Conservation (phyloP, 2,797 vertebrate species). For the Darevskia mixta region DNA sequence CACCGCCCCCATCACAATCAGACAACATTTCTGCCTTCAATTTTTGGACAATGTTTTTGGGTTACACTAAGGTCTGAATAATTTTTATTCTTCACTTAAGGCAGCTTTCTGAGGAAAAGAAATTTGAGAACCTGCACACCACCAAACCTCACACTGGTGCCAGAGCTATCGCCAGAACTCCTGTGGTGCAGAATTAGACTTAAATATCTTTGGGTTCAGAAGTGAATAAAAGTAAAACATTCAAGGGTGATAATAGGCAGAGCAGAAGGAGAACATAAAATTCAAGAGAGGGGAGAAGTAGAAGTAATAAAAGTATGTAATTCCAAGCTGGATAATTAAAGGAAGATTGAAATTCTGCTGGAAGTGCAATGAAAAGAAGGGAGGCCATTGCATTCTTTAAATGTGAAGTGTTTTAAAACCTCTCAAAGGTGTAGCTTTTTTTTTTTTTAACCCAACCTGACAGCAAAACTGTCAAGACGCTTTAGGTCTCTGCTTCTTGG, state of each 20-base stretch:
- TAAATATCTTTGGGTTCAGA: slow-evolving; percentile 34
- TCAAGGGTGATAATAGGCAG: slow-evolving; percentile 3
- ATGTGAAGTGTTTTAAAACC: slow-evolving; percentile 60
- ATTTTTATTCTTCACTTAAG: not conserved
- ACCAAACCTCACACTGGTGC: no score
- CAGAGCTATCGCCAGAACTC: not conserved
- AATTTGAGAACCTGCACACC: not conserved
- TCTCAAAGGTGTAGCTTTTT: slow-evolving; percentile 39
- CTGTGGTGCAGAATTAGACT: not conserved
- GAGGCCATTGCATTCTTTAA: slow-evolving; percentile 21
- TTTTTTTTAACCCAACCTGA: not conserved
- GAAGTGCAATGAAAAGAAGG: slow-evolving; percentile 38
- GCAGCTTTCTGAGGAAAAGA: not conserved
- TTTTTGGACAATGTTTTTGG: not conserved
- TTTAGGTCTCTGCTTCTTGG: slow-evolving; percentile 47
- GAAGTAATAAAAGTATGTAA: slow-evolving; percentile 53
- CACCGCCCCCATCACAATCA: no score
- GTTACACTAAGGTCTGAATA: not conserved
- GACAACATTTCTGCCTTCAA: not conserved
- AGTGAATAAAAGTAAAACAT: slow-evolving; percentile 45
- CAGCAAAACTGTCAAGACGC: slow-evolving; percentile 53
- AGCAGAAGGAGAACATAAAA: slow-evolving; percentile 44
- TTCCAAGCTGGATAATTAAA: slow-evolving; percentile 64
- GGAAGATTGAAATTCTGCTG: slow-evolving; percentile 51
- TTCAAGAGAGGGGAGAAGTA: slow-evolving; percentile 40